Evolutionary conservation across 92 coral and sea anemone genomes (phyloP).

Genomic region (Paragorgia papillata): DNA sequence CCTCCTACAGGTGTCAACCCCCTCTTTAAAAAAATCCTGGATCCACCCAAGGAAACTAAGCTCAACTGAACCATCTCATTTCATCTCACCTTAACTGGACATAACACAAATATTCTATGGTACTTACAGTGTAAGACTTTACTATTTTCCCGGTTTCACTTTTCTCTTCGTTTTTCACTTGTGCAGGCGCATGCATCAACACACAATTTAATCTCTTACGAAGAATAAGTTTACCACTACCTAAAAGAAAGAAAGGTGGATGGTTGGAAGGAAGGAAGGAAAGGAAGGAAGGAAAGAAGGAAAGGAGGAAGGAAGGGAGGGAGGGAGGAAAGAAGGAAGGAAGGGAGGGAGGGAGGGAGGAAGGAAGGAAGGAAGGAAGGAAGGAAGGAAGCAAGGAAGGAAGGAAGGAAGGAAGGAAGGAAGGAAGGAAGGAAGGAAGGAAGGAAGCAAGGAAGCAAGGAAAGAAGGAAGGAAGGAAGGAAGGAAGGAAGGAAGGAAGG

Average conservation of each 20-base stretch:
- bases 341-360: background rate
- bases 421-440: background rate
- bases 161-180: slow-evolving; percentile 2
- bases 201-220: slow-evolving; percentile 34
- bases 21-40: too few species aligned
- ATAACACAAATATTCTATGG: background rate
- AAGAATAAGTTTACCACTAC: slow-evolving; percentile 37
- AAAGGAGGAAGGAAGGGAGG: too few species aligned
- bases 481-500: background rate
- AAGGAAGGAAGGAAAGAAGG: too few species aligned
- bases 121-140: slow-evolving; percentile 21
- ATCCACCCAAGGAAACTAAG: too few species aligned
- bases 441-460: background rate
- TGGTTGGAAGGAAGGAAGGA: background rate
- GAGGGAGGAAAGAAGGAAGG: background rate
- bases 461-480: background rate
- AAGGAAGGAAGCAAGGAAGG: background rate
- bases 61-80: too few species aligned
- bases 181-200: background rate
- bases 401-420: background rate
- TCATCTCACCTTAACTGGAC: too few species aligned
- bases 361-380: background rate
- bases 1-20: too few species aligned
- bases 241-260: background rate
- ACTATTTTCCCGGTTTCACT: too few species aligned